Percentiles rank a stretch among this genome's conserved stretches.
phyloP scores from a whole-genome alignment of 2,888 invertebrate species.

The Nomada lathburiana region DNA sequence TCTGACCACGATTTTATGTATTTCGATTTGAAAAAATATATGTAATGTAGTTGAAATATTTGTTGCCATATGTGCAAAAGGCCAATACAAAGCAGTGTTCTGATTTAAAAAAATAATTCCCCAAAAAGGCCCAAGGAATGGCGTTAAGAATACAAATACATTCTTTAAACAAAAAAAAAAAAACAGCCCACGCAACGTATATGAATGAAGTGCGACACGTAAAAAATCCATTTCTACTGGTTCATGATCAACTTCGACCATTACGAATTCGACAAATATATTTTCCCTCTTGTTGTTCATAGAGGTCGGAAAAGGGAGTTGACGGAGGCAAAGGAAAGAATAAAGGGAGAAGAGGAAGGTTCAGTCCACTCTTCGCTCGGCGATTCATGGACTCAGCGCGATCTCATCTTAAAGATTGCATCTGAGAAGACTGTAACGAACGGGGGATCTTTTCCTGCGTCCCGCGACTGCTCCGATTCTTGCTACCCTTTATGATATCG shows the following conservation, averaged over 20 bases:
- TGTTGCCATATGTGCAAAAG: no score
- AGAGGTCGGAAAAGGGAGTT: no score
- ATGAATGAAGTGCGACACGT: conserved; percentile 6
- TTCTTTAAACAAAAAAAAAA: no score
- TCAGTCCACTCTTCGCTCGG: conserved; percentile 55
- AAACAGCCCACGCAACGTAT: not conserved
- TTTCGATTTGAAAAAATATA: no score
- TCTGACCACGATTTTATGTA: not conserved
- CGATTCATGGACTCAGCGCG: conserved; percentile 77
- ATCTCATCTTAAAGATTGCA: conserved; percentile 77
- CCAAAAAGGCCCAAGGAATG: no score
- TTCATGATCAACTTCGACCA: conserved; percentile 43
- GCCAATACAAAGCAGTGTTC: no score
- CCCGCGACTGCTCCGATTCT: conserved; percentile 71
- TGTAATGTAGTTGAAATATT: no score
- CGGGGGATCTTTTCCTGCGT: conserved; percentile 64
- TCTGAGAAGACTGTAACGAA: conserved; percentile 70
- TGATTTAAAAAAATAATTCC: no score
- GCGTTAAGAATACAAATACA: not conserved
- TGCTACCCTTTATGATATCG: conserved; percentile 76
- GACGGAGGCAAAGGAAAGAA: conserved; percentile 11
- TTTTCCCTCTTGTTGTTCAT: not conserved
- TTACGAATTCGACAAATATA: conserved; percentile 47
- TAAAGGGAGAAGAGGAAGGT: conserved; percentile 50
- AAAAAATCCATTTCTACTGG: conserved; percentile 13